Conservation (phyloP, 2,888 invertebrate species). For the Hedychridium roseum region DNA sequence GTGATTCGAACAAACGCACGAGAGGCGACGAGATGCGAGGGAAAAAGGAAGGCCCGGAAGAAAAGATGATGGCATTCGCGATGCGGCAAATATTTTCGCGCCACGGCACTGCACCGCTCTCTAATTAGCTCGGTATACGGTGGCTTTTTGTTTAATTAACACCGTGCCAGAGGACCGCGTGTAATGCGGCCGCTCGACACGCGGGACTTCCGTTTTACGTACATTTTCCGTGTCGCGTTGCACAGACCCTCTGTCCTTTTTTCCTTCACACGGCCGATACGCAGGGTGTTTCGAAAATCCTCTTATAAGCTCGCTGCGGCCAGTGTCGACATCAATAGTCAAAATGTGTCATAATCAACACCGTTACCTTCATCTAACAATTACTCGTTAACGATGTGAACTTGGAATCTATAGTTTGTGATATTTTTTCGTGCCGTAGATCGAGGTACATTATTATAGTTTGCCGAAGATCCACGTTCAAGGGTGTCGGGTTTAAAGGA, state of each 20-base stretch:
- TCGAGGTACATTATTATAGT: too few species aligned
- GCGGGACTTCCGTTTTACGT: conserved; percentile 5
- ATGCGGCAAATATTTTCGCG: conserved; percentile 40
- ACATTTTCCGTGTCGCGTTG: conserved; percentile 7
- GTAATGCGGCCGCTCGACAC: conserved; percentile 13
- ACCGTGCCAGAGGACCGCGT: conserved; percentile 44
- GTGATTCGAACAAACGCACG: too few species aligned
- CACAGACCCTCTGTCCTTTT: conserved; percentile 1
- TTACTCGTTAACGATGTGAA: too few species aligned
- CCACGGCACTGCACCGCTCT: conserved; percentile 40
- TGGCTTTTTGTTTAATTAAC: conserved; percentile 57
- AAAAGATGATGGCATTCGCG: conserved; percentile 19
- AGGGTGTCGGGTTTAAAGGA: conserved; percentile 38
- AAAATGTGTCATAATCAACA: too few species aligned
- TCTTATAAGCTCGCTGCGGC: too few species aligned
- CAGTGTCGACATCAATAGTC: too few species aligned
- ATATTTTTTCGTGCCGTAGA: too few species aligned
- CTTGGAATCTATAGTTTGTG: too few species aligned
- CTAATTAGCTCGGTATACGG: conserved; percentile 52
- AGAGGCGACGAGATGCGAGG: conserved; percentile 10
- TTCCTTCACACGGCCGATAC: conserved; percentile 32
- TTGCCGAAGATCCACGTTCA: conserved; percentile 38
- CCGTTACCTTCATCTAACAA: too few species aligned
- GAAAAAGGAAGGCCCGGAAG: conserved; percentile 19
- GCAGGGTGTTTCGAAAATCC: too few species aligned